Percentiles rank a stretch among this genome's conserved stretches.
phyloP scores from a whole-genome alignment of 2,797 vertebrate genomes.

The Sebastes kiyomatsui region DNA sequence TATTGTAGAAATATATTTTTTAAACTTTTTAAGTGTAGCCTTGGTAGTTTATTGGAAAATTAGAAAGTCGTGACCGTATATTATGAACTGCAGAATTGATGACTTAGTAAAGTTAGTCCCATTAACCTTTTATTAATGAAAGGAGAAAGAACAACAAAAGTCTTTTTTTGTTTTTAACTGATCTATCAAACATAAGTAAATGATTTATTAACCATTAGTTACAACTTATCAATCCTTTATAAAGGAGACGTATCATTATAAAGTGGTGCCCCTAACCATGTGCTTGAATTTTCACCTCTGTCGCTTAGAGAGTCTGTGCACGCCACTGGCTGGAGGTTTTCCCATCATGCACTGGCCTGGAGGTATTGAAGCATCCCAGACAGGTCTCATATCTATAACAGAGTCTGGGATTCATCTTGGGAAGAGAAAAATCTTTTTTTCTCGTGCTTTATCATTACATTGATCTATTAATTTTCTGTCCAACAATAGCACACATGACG shows the following conservation, averaged over 20 bases:
- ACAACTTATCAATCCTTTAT: background rate
- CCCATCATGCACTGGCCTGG: conserved; percentile 17
- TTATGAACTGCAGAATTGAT: background rate
- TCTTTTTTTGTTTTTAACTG: background rate
- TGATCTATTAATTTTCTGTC: background rate
- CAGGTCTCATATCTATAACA: background rate
- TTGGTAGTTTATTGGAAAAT: background rate
- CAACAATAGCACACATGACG: background rate
- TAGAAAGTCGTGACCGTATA: background rate
- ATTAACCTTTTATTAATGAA: background rate
- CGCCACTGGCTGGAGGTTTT: background rate
- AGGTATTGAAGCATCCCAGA: conserved; percentile 1
- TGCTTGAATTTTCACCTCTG: background rate
- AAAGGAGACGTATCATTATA: background rate
- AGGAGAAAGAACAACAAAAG: background rate
- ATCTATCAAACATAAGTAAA: background rate
- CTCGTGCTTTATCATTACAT: background rate
- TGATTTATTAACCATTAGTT: background rate
- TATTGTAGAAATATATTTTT: background rate
- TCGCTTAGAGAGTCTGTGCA: background rate
- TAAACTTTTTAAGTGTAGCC: background rate
- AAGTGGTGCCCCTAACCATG: background rate
- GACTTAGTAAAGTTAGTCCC: background rate
- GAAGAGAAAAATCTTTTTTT: background rate
- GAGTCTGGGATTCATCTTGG: background rate